These are phyloP conservation scores for Trypoxylus dichotomus DNA, from an alignment of 1,140 invertebrate genomes.

Conservation along the genomic window DNA sequence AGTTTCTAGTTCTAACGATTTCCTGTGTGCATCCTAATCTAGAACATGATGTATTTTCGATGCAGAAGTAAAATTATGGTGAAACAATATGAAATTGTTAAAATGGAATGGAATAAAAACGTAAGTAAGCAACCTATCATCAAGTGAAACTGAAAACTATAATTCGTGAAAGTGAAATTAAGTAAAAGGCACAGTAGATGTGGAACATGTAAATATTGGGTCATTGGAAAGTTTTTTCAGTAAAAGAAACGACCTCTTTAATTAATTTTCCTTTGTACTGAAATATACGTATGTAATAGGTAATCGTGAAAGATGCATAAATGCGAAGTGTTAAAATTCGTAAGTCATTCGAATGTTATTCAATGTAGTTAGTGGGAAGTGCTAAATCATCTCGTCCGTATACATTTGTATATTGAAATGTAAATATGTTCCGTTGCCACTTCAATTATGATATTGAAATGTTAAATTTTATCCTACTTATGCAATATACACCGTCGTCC, in stretches of 20 bases:
- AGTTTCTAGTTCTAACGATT: too few relatives aligned
- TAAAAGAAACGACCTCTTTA: too few relatives aligned
- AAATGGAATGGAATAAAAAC: neutral
- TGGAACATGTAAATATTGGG: neutral
- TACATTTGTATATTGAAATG: neutral
- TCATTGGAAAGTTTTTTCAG: neutral
- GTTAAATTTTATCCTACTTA: neutral
- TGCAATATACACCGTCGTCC: neutral
- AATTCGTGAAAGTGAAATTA: neutral
- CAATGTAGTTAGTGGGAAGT: neutral
- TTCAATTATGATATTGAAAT: constrained; percentile 1
- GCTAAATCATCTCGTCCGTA: neutral
- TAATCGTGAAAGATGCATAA: too few relatives aligned
- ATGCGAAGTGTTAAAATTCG: too few relatives aligned
- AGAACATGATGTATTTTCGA: neutral
- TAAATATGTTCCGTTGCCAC: neutral
- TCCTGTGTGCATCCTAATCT: too few relatives aligned
- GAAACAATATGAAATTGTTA: neutral
- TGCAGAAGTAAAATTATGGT: neutral
- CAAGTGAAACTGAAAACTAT: neutral
- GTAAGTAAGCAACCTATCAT: neutral
- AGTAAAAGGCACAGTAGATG: neutral
- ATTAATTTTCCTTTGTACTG: neutral
- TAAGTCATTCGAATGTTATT: too few relatives aligned
- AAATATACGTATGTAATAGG: too few relatives aligned